Base-by-base conservation (phyloP, 2,797 vertebrate species). In the Chelmon rostratus region DNA sequence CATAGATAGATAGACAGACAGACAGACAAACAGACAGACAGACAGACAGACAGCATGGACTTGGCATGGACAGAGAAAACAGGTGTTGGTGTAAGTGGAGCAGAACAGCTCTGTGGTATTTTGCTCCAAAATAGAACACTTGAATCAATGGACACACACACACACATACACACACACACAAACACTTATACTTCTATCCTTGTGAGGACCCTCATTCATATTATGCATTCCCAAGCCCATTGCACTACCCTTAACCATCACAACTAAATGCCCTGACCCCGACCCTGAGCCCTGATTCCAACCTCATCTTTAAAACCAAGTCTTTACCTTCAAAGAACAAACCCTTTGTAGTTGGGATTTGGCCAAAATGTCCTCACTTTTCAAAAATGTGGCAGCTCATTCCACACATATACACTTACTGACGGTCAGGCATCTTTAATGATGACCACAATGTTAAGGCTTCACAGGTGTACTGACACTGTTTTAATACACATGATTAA, bases 61-160 rank as follows among this genome's bases (percentile, higher is more conserved):
- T 79, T 73, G 58, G 79, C 89, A 85, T 63, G 86, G 69, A 78
- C 65, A 74, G 56, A 63, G 64, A 72, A 87, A 92, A 88, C 85
- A 93, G 92, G 90, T 92, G 89, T 84, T 82, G 73, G 65, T 84
- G 56, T 67, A 90, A 88, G 83, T 90, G 87, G 92, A 92, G 91
- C 92, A 75, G 91, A 86, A 78, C 77, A 83, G 61, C 57, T 31
- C 86, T 75, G 78, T 62, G 80, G 65, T 84, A 74, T 88, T 86
- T 77, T 57, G 64, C 66, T 85, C 80, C 44, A 76, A 85, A 88
- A 85, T 83, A 88, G 79, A 88, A 85, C 89, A 70, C 44, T 76
- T 71, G 75, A 83, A 68, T 84, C 70, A 76, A 78, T 81, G 73
- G 52, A 68, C 19, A 58, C 64, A 72, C 61, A 70, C 75, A 68